Conservation (phyloP, 1,140 invertebrate species). For the Drosophila serrata region DNA sequence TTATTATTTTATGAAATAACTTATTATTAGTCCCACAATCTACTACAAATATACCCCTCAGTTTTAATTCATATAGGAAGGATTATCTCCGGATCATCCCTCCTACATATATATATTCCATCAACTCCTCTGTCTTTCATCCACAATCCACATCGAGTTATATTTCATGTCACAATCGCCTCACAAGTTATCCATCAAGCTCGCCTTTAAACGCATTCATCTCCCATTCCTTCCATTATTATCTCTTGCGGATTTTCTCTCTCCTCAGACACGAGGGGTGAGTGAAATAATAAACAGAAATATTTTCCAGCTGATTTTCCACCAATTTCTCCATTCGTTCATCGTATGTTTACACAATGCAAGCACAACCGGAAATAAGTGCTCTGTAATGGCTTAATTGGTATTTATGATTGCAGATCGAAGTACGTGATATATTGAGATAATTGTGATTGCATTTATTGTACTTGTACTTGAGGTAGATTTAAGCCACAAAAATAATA, state of each 20-base stretch:
- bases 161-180: conserved; percentile 54
- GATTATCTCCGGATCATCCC: conserved; percentile 20
- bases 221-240: background rate
- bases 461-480: conserved; percentile 24
- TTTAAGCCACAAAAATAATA: too few species aligned
- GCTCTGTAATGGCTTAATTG: conserved; percentile 78
- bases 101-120: conserved; percentile 9
- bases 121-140: conserved; percentile 1
- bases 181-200: conserved; percentile 61
- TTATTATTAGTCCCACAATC: background rate
- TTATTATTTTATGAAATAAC: background rate
- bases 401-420: conserved; percentile 64
- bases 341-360: conserved; percentile 44
- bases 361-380: conserved; percentile 59
- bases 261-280: conserved; percentile 2
- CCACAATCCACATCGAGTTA: conserved; percentile 43
- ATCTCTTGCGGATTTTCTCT: conserved; percentile 43
- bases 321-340: conserved; percentile 4
- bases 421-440: conserved; percentile 47
- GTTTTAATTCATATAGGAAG: background rate
- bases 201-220: conserved; percentile 31
- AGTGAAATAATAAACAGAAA: conserved; percentile 55
- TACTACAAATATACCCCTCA: background rate
- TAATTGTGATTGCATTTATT: conserved; percentile 45
- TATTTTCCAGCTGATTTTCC: conserved; percentile 48